These are phyloP conservation scores for Squalus acanthias DNA, from an alignment of 2,797 vertebrate species.

Conservation along the genomic window DNA sequence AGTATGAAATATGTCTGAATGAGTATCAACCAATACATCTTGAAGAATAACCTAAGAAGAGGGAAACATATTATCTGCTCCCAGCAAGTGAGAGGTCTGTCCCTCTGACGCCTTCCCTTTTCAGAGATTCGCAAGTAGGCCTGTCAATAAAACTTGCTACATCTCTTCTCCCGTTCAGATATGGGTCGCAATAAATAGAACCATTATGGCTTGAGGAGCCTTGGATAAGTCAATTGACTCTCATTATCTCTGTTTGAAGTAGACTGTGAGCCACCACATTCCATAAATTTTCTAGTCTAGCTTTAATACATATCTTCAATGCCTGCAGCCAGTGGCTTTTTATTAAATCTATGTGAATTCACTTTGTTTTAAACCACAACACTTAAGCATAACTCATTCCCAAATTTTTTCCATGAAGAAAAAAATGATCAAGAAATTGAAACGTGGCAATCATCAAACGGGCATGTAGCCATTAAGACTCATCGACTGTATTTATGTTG, in stretches of 20 bases:
- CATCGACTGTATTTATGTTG: background rate
- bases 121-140: background rate
- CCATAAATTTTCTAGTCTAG: background rate
- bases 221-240: slow-evolving; percentile 1
- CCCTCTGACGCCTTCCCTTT: background rate
- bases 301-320: background rate
- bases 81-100: background rate
- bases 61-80: background rate
- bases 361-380: background rate
- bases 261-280: background rate
- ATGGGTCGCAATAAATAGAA: background rate
- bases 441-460: background rate
- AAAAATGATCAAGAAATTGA: background rate
- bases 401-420: background rate
- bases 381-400: background rate
- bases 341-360: background rate
- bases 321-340: background rate
- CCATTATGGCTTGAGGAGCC: background rate
- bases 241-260: background rate
- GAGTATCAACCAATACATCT: background rate
- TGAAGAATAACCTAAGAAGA: background rate
- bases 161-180: background rate
- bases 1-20: background rate
- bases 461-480: background rate
- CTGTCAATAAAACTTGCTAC: background rate